phyloP scores from a whole-genome alignment of 64 coral and sea anemone species.

The Stichodactyla mertensii region DNA sequence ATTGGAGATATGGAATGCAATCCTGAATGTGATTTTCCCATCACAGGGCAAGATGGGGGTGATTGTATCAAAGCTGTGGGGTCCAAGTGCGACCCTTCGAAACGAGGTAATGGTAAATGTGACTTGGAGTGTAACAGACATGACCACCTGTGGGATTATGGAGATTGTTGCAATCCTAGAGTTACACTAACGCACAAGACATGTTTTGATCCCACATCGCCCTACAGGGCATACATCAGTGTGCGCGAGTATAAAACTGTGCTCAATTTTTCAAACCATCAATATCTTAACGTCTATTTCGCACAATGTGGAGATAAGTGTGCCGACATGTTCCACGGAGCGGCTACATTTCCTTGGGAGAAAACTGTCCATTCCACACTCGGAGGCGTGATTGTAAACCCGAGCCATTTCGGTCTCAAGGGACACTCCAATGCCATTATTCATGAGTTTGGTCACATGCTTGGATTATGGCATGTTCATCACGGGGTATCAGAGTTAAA shows the following conservation, averaged over 20 bases:
- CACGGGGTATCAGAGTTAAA: conserved; percentile 68
- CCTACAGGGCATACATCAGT: conserved; percentile 69
- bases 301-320: conserved; percentile 53
- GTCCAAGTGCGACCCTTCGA: conserved; percentile 32
- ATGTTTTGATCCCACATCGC: conserved; percentile 80
- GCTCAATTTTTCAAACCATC: conserved; percentile 52
- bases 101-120: conserved; percentile 72
- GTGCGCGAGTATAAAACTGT: conserved; percentile 69
- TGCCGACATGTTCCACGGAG: conserved; percentile 47
- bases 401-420: conserved; percentile 53
- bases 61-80: conserved; percentile 39
- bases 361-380: conserved; percentile 58
- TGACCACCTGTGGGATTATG: conserved; percentile 63
- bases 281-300: conserved; percentile 84
- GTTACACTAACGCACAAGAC: conserved; percentile 54
- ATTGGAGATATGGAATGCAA: conserved; percentile 61
- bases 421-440: conserved; percentile 58
- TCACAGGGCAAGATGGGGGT: conserved; percentile 82
- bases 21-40: conserved; percentile 38
- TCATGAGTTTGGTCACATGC: conserved; percentile 90
- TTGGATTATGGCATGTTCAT: conserved; percentile 86
- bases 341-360: conserved; percentile 93
- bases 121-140: conserved; percentile 83
- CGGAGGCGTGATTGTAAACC: conserved; percentile 68
- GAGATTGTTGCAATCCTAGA: conserved; percentile 74